Evolutionary conservation across 2,797 vertebrate genomes (phyloP).

Genomic region (Nothura maculosa): DNA sequence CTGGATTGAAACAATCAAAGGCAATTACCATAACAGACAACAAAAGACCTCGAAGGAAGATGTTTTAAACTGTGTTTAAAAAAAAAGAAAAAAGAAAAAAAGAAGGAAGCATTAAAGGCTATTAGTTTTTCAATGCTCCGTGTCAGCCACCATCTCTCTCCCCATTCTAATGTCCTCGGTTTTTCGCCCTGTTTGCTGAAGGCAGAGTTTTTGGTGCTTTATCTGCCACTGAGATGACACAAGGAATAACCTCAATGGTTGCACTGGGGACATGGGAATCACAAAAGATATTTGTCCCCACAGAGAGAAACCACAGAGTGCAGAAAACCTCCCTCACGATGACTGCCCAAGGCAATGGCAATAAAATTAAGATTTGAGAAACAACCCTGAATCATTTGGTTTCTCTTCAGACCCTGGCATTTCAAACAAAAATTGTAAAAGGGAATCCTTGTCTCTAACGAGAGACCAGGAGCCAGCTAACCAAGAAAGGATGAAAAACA

Average conservation of each 20-base stretch:
- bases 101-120: background rate
- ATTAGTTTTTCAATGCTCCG: background rate
- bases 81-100: background rate
- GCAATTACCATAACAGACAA: background rate
- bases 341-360: accelerated
- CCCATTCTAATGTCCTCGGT: background rate
- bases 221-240: background rate
- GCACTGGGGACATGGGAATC: accelerated
- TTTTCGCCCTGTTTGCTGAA: background rate
- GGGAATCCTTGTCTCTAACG: background rate
- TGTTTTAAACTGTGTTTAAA: background rate
- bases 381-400: background rate
- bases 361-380: background rate
- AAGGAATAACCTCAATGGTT: background rate
- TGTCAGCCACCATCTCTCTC: background rate
- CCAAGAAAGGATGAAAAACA: background rate
- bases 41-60: background rate
- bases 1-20: background rate
- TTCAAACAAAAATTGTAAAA: slow-evolving; percentile 29
- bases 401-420: accelerated
- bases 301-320: background rate
- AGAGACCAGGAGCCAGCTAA: background rate
- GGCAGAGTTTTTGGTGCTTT: background rate
- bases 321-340: accelerated
- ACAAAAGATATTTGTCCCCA: background rate